Conservation (phyloP, 2,797 vertebrate genomes). For the Trichosurus vulpecula region DNA sequence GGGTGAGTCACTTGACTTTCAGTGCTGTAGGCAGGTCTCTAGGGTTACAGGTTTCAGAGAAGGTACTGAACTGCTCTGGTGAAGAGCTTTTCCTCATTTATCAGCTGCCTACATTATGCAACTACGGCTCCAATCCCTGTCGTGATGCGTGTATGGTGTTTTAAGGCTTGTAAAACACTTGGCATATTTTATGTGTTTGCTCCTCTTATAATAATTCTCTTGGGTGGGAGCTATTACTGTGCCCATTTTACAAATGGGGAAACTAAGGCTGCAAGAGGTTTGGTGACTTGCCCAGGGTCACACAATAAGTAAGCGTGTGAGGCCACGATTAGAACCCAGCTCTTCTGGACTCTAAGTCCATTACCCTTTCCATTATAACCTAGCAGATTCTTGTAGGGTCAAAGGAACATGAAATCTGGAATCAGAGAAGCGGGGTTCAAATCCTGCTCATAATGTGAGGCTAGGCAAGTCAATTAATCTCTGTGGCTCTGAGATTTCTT, state of each 20-base stretch:
- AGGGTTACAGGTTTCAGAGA: not conserved
- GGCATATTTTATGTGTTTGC: not conserved
- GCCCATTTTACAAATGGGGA: not conserved
- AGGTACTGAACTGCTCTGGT: not conserved
- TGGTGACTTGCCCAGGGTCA: not conserved
- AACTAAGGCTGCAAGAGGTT: not conserved
- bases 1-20: not conserved
- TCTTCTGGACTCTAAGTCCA: not conserved
- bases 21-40: not conserved
- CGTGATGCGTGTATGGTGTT: not conserved
- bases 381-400: not conserved
- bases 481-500: not conserved
- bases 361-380: not conserved
- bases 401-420: not conserved
- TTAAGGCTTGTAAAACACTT: not conserved
- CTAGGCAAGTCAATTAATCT: not conserved
- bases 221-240: not conserved
- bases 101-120: not conserved
- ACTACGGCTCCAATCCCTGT: not conserved
- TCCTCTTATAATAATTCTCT: not conserved
- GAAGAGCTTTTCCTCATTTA: not conserved
- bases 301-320: not conserved
- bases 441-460: not conserved
- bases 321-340: not conserved
- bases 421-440: not conserved